Evolutionary conservation across 2,113 vertebrate genomes (phyloP), one percentile per base, ranked within the genome.

Genomic region (Bettongia penicillata): DNA sequence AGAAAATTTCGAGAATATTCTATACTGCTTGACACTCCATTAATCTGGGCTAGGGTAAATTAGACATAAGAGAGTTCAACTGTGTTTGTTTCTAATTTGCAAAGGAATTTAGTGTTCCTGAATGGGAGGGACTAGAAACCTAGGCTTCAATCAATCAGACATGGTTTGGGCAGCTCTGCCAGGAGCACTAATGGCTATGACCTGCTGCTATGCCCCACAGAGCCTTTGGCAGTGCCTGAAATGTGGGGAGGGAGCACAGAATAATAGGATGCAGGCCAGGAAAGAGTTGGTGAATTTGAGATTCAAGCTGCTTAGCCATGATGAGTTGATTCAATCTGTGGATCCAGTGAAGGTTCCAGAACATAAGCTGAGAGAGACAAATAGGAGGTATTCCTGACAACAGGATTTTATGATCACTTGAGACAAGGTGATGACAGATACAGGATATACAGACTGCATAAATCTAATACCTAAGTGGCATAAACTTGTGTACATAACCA

Each of bases 71-170:
- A 94, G 50, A 96, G 94, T 97, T 97, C 95, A 97, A 96, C 96
- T 97, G 97, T 98, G 97, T 98, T 98, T 97, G 97, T 97, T 98
- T 98, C 98, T 97, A 97, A 98, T 98, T 98, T 98, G 96, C 94
- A 96, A 97, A 98, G 97, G 97, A 98, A 97, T 97, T 97, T 97
- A 97, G 95, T 97, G 96, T 96, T 98, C 97, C 43, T 0, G 19
- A 95, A 97, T 96, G 92, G 90, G 53, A 96, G 96, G 94, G 43
- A 91, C 96, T 96, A 95, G 94, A 90, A 96, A 97, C 84, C 31
- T 49, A 93, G 68, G 90, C 50, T 96, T 96, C 97, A 95, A 92
- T 97, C 97, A 96, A 92, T 97, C 96, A 97, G 94, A 94, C 93
- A 77, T 95, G 96, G 96, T 96, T 95, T 90, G 55, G 92, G 93